Percentiles rank a stretch among this genome's conserved stretches.
These are phyloP conservation scores for Eueides isabella DNA, from an alignment of 1,140 invertebrate species.

Conservation along the genomic window DNA sequence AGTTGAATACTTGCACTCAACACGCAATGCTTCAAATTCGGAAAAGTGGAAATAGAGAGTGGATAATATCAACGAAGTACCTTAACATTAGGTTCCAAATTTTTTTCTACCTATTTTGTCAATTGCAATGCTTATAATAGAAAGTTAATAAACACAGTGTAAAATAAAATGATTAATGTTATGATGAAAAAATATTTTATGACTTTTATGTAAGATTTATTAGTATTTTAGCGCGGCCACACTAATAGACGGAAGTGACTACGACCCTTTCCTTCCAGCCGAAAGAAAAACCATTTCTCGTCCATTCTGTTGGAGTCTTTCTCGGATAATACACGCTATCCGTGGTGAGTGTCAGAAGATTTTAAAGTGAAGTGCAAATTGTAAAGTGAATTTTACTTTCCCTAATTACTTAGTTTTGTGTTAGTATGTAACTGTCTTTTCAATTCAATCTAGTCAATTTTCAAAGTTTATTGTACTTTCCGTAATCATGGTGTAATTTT, in stretches of 20 bases:
- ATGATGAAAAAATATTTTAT: no score
- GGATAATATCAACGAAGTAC: no score
- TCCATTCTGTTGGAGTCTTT: constrained; percentile 82
- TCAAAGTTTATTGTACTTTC: neutral
- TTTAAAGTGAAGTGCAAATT: constrained; percentile 70
- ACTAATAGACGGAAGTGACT: constrained; percentile 65
- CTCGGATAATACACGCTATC: constrained; percentile 79
- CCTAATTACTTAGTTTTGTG: constrained; percentile 28
- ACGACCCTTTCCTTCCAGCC: constrained; percentile 62
- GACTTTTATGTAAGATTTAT: neutral
- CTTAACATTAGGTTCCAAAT: no score
- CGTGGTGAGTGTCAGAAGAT: constrained; percentile 79
- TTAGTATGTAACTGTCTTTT: constrained; percentile 24
- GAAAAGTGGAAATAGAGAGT: no score
- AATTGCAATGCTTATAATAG: no score
- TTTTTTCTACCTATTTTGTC: no score
- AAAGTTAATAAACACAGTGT: no score
- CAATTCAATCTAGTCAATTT: constrained; percentile 19
- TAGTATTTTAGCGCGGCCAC: constrained; percentile 44
- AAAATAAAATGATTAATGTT: no score
- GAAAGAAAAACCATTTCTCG: constrained; percentile 78
- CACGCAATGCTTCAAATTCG: no score
- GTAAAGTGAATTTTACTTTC: constrained; percentile 51
- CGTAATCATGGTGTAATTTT: constrained; percentile 48
- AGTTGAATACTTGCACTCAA: no score